Percentiles rank a stretch among this genome's conserved stretches.
Evolutionary conservation across 1,140 invertebrate genomes (phyloP).

Genomic region (Musca vetustissima): DNA sequence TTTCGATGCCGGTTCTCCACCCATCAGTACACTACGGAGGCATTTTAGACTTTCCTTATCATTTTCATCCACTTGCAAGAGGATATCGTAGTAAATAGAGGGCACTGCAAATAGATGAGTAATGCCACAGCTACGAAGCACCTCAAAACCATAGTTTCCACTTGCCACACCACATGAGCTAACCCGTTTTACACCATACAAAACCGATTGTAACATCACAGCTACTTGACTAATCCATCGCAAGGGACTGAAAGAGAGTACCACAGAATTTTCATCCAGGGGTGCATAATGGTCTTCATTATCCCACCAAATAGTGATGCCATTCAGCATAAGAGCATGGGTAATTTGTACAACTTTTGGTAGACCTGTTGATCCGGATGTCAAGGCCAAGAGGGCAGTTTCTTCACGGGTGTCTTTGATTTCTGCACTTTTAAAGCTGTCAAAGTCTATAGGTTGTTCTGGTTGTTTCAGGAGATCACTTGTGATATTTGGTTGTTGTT

Average conservation of each 20-base stretch:
- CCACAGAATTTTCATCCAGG: background rate
- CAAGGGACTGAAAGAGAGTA: slow-evolving; percentile 17
- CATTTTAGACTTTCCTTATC: slow-evolving; percentile 3
- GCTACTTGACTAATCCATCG: slow-evolving; percentile 9
- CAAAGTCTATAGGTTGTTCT: background rate
- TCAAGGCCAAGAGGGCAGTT: background rate
- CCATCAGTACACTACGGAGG: background rate
- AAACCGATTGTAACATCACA: slow-evolving; percentile 12
- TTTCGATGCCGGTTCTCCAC: slow-evolving; percentile 9
- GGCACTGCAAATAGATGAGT: slow-evolving; percentile 18
- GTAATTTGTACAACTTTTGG: slow-evolving; percentile 17
- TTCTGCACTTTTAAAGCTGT: background rate
- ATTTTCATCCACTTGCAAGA: background rate
- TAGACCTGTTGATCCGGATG: slow-evolving; percentile 22
- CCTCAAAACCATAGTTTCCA: background rate
- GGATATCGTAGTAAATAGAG: slow-evolving; percentile 9
- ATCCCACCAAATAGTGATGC: slow-evolving; percentile 2
- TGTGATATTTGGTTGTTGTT: no score
- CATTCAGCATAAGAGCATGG: slow-evolving; percentile 14
- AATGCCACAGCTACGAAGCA: background rate
- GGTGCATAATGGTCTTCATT: background rate
- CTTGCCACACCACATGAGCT: background rate
- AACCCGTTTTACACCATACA: slow-evolving; percentile 2
- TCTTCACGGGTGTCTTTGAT: slow-evolving; percentile 2
- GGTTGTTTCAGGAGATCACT: background rate